These are phyloP conservation scores for Dexiosoma caninum DNA, from an alignment of 2,888 invertebrate genomes.

Conservation along the genomic window DNA sequence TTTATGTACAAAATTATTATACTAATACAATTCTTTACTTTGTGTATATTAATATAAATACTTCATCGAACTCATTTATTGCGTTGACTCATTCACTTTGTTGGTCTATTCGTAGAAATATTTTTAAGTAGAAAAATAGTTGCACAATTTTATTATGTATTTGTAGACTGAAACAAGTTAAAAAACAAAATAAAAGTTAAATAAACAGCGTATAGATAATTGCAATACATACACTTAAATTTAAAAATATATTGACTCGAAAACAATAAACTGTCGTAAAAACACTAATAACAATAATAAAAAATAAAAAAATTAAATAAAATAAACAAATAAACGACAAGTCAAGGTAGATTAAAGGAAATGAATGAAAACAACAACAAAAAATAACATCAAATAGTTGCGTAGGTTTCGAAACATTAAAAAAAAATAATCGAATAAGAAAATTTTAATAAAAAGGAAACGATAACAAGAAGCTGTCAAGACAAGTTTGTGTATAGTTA, in stretches of 20 bases:
- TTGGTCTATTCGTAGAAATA: neutral
- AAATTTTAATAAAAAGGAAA: neutral
- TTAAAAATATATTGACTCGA: neutral
- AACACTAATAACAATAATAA: slow-evolving; percentile 10
- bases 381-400: slow-evolving; percentile 6
- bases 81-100: neutral
- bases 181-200: neutral
- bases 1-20: neutral
- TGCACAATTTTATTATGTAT: neutral
- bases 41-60: neutral
- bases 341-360: slow-evolving; percentile 57
- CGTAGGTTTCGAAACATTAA: slow-evolving; percentile 43
- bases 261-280: neutral
- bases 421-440: neutral
- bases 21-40: neutral
- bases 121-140: slow-evolving; percentile 1
- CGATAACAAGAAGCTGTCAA: slow-evolving; percentile 31
- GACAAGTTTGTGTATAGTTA: slow-evolving; percentile 15
- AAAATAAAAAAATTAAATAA: too few species aligned
- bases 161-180: neutral
- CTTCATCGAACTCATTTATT: neutral
- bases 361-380: slow-evolving; percentile 6
- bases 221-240: neutral
- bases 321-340: too few species aligned
- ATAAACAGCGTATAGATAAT: neutral